A percentile compares a stretch with the other conserved stretches of the same genome.
phyloP scores from a whole-genome alignment of 2,113 vertebrate genomes.

The Maccullochella peelii region DNA sequence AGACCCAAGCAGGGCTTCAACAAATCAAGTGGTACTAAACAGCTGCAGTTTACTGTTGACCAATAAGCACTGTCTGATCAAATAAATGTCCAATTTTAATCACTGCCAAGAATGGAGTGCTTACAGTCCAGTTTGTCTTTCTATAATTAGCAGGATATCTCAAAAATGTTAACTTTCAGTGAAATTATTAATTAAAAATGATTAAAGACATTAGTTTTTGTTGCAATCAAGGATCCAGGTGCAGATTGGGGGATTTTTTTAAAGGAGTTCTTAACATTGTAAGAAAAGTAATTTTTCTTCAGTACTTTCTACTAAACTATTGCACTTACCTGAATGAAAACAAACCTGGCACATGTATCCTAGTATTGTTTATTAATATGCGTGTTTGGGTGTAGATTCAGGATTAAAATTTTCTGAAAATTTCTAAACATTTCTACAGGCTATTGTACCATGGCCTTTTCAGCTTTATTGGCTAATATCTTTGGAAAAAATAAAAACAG shows the following conservation, averaged over 20 bases:
- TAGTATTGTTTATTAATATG: not conserved
- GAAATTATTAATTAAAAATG: no score
- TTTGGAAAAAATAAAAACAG: not conserved
- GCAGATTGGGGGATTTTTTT: not conserved
- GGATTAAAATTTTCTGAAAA: not conserved
- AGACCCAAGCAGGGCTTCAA: conserved; percentile 16
- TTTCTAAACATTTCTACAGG: not conserved
- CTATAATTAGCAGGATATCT: not conserved
- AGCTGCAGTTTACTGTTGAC: conserved; percentile 6
- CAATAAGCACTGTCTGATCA: not conserved
- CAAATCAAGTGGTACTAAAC: conserved; percentile 13
- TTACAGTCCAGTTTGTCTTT: not conserved
- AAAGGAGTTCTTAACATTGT: not conserved
- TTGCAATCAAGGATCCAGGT: not conserved
- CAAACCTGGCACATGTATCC: not conserved
- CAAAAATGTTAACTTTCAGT: not conserved
- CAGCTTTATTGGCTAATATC: not conserved
- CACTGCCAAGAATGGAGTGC: not conserved
- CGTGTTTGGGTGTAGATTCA: not conserved
- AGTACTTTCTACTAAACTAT: not conserved
- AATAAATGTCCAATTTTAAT: conserved; percentile 3
- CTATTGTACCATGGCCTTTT: not conserved
- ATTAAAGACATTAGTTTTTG: no score
- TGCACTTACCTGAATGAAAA: not conserved
- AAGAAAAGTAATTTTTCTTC: not conserved